phyloP scores from a whole-genome alignment of 2,797 vertebrate species.

The Pipistrellus nathusii region DNA sequence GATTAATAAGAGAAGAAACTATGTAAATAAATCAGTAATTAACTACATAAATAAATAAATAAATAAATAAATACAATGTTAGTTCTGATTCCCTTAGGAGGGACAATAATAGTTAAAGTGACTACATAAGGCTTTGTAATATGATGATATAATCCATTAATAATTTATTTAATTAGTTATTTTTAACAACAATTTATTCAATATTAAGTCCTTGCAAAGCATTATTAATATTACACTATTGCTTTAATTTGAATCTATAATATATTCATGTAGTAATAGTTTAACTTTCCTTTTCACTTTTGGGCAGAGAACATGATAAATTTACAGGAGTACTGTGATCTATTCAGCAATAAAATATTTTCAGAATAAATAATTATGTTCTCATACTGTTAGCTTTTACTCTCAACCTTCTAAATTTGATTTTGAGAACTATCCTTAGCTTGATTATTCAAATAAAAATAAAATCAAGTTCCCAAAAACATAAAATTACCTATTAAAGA shows the following conservation, averaged over 20 bases:
- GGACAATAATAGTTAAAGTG: background rate
- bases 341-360: background rate
- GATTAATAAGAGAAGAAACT: slow-evolving; percentile 23
- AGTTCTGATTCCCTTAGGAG: background rate
- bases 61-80: background rate
- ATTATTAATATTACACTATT: background rate
- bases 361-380: background rate
- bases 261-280: background rate
- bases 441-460: background rate
- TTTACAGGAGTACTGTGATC: background rate
- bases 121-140: background rate
- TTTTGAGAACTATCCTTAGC: background rate
- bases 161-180: background rate
- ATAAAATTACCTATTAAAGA: background rate
- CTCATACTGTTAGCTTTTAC: background rate
- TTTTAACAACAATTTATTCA: slow-evolving; percentile 1
- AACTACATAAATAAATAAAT: background rate
- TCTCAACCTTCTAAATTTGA: background rate
- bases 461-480: slow-evolving; percentile 1
- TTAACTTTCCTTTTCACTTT: background rate
- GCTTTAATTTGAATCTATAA: background rate
- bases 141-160: background rate
- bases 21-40: background rate
- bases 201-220: background rate
- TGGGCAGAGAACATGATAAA: background rate